These are phyloP conservation scores for Tholera decimalis DNA, from an alignment of 2,888 invertebrate species.

Conservation along the genomic window DNA sequence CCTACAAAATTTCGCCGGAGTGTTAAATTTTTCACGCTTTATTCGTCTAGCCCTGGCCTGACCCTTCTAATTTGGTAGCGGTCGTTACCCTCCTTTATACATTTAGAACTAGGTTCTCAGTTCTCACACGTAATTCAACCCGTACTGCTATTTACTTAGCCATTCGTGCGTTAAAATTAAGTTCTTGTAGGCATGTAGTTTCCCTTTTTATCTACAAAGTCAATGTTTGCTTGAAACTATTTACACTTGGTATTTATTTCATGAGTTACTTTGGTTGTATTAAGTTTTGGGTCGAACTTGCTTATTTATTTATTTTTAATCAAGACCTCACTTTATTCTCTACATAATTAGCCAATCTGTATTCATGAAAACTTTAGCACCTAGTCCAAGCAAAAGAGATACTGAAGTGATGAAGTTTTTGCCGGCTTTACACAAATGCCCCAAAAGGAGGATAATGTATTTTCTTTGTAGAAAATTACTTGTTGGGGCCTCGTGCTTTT, in stretches of 20 bases:
- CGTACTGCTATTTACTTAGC: conserved; percentile 53
- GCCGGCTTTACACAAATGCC: no score
- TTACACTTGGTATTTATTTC: conserved; percentile 23
- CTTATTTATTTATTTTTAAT: conserved; percentile 34
- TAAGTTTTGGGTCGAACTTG: background rate
- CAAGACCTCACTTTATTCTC: conserved; percentile 21
- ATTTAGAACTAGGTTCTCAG: conserved; percentile 62
- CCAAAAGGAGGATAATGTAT: no score
- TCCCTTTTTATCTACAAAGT: conserved; percentile 41
- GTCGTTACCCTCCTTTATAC: conserved; percentile 53
- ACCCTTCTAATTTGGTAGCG: conserved; percentile 65
- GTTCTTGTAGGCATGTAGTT: conserved; percentile 43
- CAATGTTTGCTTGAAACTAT: conserved; percentile 38
- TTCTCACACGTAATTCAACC: conserved; percentile 63
- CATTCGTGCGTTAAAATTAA: conserved; percentile 59
- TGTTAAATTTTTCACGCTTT: conserved; percentile 64
- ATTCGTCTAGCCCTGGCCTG: conserved; percentile 56
- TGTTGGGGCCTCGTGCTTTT: background rate
- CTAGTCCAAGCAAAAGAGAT: conserved; percentile 20
- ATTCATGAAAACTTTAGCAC: conserved; percentile 43
- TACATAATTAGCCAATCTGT: conserved; percentile 36
- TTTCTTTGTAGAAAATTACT: background rate
- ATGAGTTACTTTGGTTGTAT: background rate
- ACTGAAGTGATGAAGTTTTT: conserved; percentile 1
- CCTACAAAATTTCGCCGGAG: conserved; percentile 54